Percentiles rank a stretch among this genome's conserved stretches.
phyloP scores from a whole-genome alignment of 1,140 invertebrate species.

The Drosophila jambulina region DNA sequence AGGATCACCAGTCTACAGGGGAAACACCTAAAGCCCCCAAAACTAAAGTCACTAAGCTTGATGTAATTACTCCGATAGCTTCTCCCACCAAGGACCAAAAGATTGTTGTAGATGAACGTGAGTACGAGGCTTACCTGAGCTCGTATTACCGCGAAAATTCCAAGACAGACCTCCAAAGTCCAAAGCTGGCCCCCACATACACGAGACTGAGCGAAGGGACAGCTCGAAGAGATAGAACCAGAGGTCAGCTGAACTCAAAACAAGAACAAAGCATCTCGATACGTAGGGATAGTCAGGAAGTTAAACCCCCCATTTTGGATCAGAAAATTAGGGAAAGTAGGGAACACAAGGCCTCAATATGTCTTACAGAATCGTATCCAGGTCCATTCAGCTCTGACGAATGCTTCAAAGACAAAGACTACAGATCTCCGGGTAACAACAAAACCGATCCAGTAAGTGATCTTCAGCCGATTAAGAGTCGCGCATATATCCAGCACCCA shows the following conservation, averaged over 20 bases:
- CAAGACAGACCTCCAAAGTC: background rate
- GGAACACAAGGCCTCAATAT: background rate
- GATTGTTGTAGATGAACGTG: background rate
- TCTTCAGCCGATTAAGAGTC: background rate
- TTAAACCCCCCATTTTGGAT: background rate
- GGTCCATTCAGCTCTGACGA: background rate
- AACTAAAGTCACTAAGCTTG: background rate
- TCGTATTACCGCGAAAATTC: constrained; percentile 6
- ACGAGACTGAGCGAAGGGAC: constrained; percentile 8
- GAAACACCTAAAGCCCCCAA: background rate
- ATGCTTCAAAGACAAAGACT: background rate
- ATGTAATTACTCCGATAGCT: background rate
- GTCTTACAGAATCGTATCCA: background rate
- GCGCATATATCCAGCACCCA: too few relatives aligned
- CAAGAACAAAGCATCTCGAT: background rate
- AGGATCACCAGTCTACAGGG: background rate
- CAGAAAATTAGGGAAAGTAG: background rate
- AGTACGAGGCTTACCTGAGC: constrained; percentile 7
- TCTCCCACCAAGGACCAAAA: background rate
- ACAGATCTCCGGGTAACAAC: background rate
- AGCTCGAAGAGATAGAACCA: background rate
- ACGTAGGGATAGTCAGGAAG: background rate
- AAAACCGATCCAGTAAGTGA: background rate
- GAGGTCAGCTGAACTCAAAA: background rate
- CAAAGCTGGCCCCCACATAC: constrained; percentile 2